Evolutionary conservation across 2,797 vertebrate genomes (phyloP).

Genomic region (Bryconaethiops microstoma): DNA sequence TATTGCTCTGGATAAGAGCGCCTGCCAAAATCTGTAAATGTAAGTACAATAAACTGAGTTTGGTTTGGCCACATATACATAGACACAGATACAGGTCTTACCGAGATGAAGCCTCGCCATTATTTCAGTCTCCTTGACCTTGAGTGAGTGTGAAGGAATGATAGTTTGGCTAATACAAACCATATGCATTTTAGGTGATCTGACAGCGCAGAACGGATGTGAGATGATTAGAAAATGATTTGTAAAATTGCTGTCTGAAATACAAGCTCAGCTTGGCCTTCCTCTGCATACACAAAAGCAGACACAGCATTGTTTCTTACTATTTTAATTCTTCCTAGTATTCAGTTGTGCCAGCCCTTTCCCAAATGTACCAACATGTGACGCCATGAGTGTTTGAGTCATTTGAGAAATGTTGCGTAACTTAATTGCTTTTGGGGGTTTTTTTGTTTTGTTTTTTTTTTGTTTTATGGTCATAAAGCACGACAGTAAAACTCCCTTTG

Average conservation of each 20-base stretch:
- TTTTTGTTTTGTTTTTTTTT: conserved; percentile 36
- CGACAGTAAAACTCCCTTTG: neutral
- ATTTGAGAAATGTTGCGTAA: conserved; percentile 3
- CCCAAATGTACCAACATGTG: neutral
- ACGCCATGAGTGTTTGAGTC: neutral
- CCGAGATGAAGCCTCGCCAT: neutral
- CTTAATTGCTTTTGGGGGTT: conserved; percentile 27
- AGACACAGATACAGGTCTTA: neutral
- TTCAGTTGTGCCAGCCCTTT: neutral
- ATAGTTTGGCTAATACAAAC: neutral
- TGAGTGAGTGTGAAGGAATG: neutral
- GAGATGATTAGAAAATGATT: neutral
- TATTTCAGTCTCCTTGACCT: neutral
- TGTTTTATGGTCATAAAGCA: conserved; percentile 2
- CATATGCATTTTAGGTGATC: neutral
- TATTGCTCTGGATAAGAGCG: too few species aligned
- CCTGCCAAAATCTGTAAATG: too few species aligned
- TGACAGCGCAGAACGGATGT: neutral
- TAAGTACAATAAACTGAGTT: neutral
- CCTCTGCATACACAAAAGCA: neutral
- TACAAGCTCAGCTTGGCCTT: neutral
- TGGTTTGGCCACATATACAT: neutral
- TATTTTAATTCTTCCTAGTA: neutral
- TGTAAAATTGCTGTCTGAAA: conserved; percentile 9
- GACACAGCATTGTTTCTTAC: too few species aligned